These are phyloP conservation scores for Mystacides longicornis DNA, from an alignment of 2,888 invertebrate genomes.

Conservation along the genomic window DNA sequence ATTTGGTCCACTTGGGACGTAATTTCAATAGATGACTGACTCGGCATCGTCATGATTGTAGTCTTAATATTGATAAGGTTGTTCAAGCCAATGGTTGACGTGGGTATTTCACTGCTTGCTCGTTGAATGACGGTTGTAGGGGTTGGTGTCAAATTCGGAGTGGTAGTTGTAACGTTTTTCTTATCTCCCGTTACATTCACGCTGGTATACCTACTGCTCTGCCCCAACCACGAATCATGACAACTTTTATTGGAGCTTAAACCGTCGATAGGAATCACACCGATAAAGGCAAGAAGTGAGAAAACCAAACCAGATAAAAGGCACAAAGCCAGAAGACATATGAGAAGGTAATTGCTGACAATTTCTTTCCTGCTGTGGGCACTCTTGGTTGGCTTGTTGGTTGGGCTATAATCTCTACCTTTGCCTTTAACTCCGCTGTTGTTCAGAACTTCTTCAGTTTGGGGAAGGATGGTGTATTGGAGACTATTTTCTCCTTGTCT, in stretches of 20 bases:
- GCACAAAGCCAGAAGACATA: conserved; percentile 38
- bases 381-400: conserved; percentile 8
- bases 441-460: conserved; percentile 58
- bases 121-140: neutral
- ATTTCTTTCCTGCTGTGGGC: conserved; percentile 1
- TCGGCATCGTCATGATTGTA: neutral
- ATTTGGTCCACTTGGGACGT: conserved; percentile 27
- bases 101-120: neutral
- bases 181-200: conserved; percentile 14
- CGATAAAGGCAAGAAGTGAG: conserved; percentile 15
- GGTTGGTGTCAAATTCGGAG: conserved; percentile 23
- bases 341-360: conserved; percentile 1
- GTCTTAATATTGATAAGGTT: neutral
- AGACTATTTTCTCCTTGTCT: conserved; percentile 67
- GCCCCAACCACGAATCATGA: conserved; percentile 7
- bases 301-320: conserved; percentile 30
- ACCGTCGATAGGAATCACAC: conserved; percentile 16
- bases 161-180: conserved; percentile 8
- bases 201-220: conserved; percentile 7
- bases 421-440: conserved; percentile 53
- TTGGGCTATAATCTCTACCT: conserved; percentile 45
- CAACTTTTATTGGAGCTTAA: conserved; percentile 7
- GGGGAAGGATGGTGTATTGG: conserved; percentile 67
- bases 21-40: neutral
- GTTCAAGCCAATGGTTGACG: neutral